Percentiles rank a stretch among this genome's conserved stretches.
These are phyloP conservation scores for Leucophenga maculata DNA, from an alignment of 2,888 invertebrate species.

Conservation along the genomic window DNA sequence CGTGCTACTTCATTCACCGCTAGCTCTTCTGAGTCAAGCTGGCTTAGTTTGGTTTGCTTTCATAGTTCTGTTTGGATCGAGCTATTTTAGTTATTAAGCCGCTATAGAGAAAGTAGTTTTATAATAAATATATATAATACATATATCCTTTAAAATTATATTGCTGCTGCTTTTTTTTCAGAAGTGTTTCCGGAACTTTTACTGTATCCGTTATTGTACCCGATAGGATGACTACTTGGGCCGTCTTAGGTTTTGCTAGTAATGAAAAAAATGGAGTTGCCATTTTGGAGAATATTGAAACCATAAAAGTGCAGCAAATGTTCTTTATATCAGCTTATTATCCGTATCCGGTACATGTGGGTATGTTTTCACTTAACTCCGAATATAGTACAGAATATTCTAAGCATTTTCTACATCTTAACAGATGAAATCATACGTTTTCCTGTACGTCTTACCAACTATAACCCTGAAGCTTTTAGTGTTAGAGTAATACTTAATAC, in stretches of 20 bases:
- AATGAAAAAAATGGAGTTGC: conserved; percentile 82
- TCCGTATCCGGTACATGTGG: conserved; percentile 83
- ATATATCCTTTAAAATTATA: too few relatives aligned
- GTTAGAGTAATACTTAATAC: conserved; percentile 77
- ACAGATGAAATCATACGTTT: conserved; percentile 79
- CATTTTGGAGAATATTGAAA: conserved; percentile 74
- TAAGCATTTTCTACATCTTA: background rate
- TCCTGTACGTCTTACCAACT: conserved; percentile 83
- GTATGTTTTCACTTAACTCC: conserved; percentile 59
- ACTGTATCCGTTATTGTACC: conserved; percentile 77
- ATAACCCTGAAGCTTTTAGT: conserved; percentile 77
- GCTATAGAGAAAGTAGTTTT: too few relatives aligned
- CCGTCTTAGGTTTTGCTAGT: conserved; percentile 85
- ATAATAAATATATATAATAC: too few relatives aligned
- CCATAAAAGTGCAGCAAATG: conserved; percentile 81
- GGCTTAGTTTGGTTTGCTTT: too few relatives aligned
- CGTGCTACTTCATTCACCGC: too few relatives aligned
- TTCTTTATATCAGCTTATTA: conserved; percentile 83
- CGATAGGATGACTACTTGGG: conserved; percentile 85
- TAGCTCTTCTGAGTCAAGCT: too few relatives aligned
- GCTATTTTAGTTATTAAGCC: too few relatives aligned
- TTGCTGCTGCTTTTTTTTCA: background rate
- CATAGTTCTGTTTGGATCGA: too few relatives aligned
- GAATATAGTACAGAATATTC: too few relatives aligned
- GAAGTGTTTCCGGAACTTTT: conserved; percentile 46